Conservation (phyloP, 2,888 invertebrate species). For the Machimus atricapillus region DNA sequence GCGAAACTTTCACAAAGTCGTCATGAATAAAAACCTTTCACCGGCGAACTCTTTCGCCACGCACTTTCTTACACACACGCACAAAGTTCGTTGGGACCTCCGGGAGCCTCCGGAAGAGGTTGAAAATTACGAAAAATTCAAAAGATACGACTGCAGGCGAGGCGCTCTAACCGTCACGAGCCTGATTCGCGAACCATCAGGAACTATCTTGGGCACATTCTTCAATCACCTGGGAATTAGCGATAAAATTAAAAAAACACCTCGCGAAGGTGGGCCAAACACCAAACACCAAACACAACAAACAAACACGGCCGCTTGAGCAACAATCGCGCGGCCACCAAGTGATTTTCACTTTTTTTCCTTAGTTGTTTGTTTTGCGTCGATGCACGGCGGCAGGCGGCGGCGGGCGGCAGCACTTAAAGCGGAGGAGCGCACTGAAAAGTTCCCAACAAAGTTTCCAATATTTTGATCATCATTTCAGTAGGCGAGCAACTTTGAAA, state of each 20-base stretch:
- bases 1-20: neutral
- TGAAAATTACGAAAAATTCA: neutral
- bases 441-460: conserved; percentile 50
- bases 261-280: neutral
- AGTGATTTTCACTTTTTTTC: neutral
- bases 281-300: conserved; percentile 20
- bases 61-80: neutral
- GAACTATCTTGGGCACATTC: neutral
- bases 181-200: neutral
- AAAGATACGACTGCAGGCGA: neutral
- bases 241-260: neutral
- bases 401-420: conserved; percentile 16
- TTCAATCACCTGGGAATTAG: neutral
- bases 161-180: neutral
- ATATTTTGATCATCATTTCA: conserved; percentile 50
- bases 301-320: neutral
- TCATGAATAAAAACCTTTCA: neutral
- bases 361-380: neutral
- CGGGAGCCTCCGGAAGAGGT: neutral
- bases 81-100: neutral
- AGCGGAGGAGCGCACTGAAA: conserved; percentile 47
- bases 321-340: conserved; percentile 4
- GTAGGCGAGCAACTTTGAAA: conserved; percentile 49
- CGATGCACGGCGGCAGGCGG: neutral
- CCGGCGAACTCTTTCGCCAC: neutral